Conservation (phyloP, 2,888 invertebrate species). For the Therioaphis trifolii region DNA sequence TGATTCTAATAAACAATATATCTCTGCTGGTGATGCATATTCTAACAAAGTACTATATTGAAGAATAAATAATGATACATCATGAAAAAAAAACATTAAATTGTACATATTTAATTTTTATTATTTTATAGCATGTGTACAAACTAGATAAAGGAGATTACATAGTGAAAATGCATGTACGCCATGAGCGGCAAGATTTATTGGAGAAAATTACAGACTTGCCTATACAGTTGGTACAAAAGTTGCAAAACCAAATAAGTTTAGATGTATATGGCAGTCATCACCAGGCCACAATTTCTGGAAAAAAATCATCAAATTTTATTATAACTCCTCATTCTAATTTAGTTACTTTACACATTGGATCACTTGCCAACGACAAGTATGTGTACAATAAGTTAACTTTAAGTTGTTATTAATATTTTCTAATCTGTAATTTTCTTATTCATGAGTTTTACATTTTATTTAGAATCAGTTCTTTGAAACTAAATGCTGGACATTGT, state of each 20-base stretch:
- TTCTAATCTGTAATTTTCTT: too few relatives aligned
- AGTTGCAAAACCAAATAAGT: conserved; percentile 72
- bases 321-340: conserved; percentile 74
- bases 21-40: conserved; percentile 90
- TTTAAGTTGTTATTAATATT: too few relatives aligned
- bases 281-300: conserved; percentile 78
- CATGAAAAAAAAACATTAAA: not conserved
- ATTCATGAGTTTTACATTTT: too few relatives aligned
- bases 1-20: conserved; percentile 87
- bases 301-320: conserved; percentile 80
- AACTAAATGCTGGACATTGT: conserved; percentile 74
- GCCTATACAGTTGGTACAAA: conserved; percentile 80
- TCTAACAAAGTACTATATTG: conserved; percentile 78
- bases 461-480: conserved; percentile 66
- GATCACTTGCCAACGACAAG: conserved; percentile 86
- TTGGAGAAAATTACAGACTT: conserved; percentile 88
- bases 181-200: conserved; percentile 87
- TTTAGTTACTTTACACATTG: conserved; percentile 80
- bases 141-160: conserved; percentile 80
- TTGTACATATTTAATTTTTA: not conserved
- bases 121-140: conserved; percentile 55
- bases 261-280: conserved; percentile 79
- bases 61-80: not conserved
- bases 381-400: conserved; percentile 70
- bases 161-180: conserved; percentile 83